Percentiles rank a stretch among this genome's conserved stretches.
phyloP scores from a whole-genome alignment of 2,888 invertebrate species.

The Camptogramma bilineatum region DNA sequence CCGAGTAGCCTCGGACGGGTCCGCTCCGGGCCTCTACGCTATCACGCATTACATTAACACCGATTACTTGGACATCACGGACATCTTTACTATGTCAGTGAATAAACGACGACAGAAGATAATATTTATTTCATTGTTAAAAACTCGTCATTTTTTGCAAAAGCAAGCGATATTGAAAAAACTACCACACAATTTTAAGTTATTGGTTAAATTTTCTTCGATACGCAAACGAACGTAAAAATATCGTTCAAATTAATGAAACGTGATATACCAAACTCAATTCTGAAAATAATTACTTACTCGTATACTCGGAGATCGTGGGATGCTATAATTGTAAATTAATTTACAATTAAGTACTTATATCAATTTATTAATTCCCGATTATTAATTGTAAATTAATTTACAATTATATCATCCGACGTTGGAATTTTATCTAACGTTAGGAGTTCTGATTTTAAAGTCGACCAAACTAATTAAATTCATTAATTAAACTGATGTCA shows the following conservation, averaged over 20 bases:
- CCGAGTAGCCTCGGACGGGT: slow-evolving; percentile 57
- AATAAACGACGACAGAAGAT: not conserved
- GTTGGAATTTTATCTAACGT: not conserved
- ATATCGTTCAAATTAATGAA: not conserved
- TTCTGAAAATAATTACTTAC: not conserved
- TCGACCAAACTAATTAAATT: no score
- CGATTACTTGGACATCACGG: slow-evolving; percentile 44
- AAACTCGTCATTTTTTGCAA: no score
- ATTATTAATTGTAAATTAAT: no score
- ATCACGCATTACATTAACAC: slow-evolving; percentile 42
- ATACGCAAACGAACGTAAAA: not conserved
- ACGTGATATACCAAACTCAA: not conserved
- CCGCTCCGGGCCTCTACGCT: slow-evolving; percentile 31
- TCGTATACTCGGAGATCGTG: not conserved
- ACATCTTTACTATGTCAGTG: slow-evolving; percentile 23
- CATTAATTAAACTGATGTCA: not conserved
- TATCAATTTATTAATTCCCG: no score
- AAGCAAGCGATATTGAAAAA: no score
- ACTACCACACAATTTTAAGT: not conserved
- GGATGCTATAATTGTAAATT: not conserved
- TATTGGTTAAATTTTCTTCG: not conserved
- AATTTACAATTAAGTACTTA: no score
- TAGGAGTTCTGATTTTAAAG: not conserved
- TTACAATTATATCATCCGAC: not conserved
- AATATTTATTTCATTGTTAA: no score